These are phyloP conservation scores for Arvicanthis niloticus DNA, from an alignment of 2,113 vertebrate species.

Conservation along the genomic window DNA sequence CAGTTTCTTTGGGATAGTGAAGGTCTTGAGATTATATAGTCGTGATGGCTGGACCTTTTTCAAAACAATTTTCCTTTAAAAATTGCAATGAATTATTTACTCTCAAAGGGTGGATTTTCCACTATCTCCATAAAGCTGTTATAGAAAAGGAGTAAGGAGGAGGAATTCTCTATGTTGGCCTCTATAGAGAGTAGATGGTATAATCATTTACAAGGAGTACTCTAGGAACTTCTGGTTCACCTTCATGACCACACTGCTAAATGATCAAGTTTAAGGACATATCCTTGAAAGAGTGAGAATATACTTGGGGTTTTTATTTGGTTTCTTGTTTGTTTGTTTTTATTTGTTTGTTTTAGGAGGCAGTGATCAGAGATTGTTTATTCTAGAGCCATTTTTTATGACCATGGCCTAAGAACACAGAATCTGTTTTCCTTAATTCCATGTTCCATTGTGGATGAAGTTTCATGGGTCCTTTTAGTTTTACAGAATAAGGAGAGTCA, in stretches of 20 bases:
- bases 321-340: background rate
- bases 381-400: background rate
- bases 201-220: background rate
- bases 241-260: background rate
- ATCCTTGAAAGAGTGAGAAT: background rate
- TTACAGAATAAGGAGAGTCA: background rate
- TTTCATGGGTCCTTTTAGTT: background rate
- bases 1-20: background rate
- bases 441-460: background rate
- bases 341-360: background rate
- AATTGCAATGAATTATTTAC: background rate
- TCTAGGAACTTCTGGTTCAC: background rate
- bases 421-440: background rate
- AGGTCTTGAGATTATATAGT: background rate
- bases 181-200: background rate
- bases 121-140: background rate
- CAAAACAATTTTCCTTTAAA: background rate
- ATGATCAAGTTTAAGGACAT: background rate
- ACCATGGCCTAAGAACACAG: background rate
- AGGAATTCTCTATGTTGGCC: background rate
- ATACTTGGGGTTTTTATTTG: background rate
- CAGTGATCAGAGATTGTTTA: background rate
- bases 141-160: no score
- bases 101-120: background rate
- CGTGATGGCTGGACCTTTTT: background rate